phyloP scores from a whole-genome alignment of 2,797 vertebrate genomes.

The Crossoptilon crossoptilon region DNA sequence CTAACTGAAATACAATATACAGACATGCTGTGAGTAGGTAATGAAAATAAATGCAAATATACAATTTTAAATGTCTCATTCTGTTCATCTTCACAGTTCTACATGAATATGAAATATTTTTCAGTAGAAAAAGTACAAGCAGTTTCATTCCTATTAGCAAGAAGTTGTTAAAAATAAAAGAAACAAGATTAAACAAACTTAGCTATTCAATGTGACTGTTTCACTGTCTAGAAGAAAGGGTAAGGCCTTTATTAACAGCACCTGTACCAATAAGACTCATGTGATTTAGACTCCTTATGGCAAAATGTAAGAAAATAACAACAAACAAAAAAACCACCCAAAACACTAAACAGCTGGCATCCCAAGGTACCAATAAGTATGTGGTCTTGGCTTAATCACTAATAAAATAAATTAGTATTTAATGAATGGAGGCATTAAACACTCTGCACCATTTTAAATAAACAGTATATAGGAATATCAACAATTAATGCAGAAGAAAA shows the following conservation, averaged over 20 bases:
- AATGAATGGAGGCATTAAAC: constrained; percentile 16
- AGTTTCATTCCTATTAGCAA: not conserved
- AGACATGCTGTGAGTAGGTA: not conserved
- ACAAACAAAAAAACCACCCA: not conserved
- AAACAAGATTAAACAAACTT: not conserved
- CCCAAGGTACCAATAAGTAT: constrained; percentile 9
- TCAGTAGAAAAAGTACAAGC: not conserved
- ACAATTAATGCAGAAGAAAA: not conserved
- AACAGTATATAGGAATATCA: not conserved
- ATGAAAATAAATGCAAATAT: not conserved
- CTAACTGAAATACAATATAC: not conserved
- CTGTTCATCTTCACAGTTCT: not conserved
- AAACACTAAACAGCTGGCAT: constrained; percentile 20
- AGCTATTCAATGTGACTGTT: not conserved
- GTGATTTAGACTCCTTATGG: not conserved
- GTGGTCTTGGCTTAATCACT: constrained; percentile 29
- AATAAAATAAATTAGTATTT: constrained; percentile 37
- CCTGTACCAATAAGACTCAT: not conserved
- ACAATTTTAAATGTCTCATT: not conserved
- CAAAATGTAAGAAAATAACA: constrained; percentile 24
- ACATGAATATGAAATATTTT: not conserved
- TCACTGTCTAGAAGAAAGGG: not conserved
- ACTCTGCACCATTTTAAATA: not conserved
- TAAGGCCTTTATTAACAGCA: not conserved
- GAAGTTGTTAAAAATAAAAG: not conserved